Evolutionary conservation across 2,113 vertebrate species (phyloP).

Genomic region (Todiramphus saurophagus): DNA sequence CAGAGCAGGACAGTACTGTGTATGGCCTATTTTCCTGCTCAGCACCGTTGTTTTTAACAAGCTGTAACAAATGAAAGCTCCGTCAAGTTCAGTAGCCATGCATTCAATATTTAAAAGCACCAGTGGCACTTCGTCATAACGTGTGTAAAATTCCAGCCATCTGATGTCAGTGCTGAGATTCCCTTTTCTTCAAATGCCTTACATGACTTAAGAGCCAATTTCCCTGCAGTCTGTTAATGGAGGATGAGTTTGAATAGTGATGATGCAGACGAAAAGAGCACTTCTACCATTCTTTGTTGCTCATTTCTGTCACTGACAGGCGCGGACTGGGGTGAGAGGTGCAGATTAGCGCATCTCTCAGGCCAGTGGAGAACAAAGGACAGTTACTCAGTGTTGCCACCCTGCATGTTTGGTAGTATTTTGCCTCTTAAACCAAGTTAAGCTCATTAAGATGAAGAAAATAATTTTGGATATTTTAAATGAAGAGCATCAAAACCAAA

Average conservation of each 20-base stretch:
- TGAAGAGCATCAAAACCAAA: background rate
- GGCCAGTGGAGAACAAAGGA: background rate
- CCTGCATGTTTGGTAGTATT: background rate
- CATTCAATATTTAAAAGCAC: background rate
- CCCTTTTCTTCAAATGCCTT: background rate
- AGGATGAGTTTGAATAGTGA: background rate
- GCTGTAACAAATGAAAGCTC: background rate
- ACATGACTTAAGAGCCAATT: background rate
- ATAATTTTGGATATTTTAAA: background rate
- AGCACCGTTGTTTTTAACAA: background rate
- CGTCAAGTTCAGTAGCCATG: background rate
- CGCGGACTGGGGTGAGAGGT: background rate
- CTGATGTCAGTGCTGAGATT: background rate
- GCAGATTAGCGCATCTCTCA: background rate
- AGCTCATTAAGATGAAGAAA: background rate
- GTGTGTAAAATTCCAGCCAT: background rate
- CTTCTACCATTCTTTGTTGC: background rate
- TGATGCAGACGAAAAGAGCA: background rate
- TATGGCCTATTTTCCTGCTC: background rate
- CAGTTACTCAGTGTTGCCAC: background rate
- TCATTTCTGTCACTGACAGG: background rate
- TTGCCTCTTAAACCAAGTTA: background rate
- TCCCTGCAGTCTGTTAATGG: background rate
- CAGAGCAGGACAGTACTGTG: background rate
- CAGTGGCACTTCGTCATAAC: background rate